Evolutionary conservation across 2,888 invertebrate genomes (phyloP).

Genomic region (Epistrophe eligans): DNA sequence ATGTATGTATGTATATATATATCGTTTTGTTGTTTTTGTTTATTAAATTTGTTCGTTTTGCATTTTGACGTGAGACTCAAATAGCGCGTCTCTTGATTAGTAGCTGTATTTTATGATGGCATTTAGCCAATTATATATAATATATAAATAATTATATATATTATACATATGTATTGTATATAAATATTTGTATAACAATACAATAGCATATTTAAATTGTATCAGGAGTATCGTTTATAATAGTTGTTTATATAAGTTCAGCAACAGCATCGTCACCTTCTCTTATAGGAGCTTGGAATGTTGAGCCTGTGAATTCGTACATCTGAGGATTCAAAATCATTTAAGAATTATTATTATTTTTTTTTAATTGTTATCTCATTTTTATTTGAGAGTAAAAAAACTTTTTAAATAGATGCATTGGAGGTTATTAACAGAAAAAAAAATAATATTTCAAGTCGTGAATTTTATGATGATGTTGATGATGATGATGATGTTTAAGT

Average conservation of each 20-base stretch:
- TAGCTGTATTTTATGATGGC: slow-evolving; percentile 47
- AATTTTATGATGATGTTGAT: neutral
- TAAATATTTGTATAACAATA: slow-evolving; percentile 61
- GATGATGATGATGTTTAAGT: no score
- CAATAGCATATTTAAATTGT: slow-evolving; percentile 56
- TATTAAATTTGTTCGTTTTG: slow-evolving; percentile 39
- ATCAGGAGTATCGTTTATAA: slow-evolving; percentile 40
- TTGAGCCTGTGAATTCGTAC: slow-evolving; percentile 86
- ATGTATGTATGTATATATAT: slow-evolving; percentile 37
- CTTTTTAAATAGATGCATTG: neutral
- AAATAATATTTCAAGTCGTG: neutral
- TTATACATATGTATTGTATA: slow-evolving; percentile 29
- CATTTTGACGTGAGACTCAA: slow-evolving; percentile 49
- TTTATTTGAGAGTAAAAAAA: neutral
- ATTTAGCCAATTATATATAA: slow-evolving; percentile 28
- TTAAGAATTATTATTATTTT: neutral
- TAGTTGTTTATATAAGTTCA: slow-evolving; percentile 81
- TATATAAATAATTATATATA: slow-evolving; percentile 54
- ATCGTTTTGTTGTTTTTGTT: slow-evolving; percentile 15
- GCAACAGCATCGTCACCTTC: slow-evolving; percentile 83
- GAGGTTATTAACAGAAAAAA: neutral
- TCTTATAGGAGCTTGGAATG: slow-evolving; percentile 88
- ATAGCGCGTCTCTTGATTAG: slow-evolving; percentile 54
- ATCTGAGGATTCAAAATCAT: slow-evolving; percentile 77
- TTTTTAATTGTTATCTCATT: neutral